phyloP scores from a whole-genome alignment of 2,888 invertebrate genomes.

The Apamea sordens region DNA sequence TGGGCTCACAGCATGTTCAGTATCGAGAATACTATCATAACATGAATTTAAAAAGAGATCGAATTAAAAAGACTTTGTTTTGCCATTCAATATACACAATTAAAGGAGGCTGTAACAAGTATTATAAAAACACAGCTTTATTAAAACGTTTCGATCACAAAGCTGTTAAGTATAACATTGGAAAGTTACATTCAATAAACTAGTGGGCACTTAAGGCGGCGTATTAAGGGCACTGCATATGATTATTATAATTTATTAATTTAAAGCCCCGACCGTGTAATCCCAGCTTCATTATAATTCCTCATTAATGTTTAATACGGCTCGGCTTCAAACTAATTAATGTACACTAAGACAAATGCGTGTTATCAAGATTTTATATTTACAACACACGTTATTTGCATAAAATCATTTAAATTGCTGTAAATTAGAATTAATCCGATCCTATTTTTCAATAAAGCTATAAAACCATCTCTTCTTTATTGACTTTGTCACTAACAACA shows the following conservation, averaged over 20 bases:
- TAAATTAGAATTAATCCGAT: constrained; percentile 51
- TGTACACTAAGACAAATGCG: constrained; percentile 81
- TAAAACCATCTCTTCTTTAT: constrained; percentile 33
- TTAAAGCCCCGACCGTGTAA: constrained; percentile 75
- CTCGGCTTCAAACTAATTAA: constrained; percentile 81
- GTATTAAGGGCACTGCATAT: constrained; percentile 69
- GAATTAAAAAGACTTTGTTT: background rate
- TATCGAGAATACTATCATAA: background rate
- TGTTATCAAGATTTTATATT: constrained; percentile 78
- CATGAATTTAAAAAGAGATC: background rate
- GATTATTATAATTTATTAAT: constrained; percentile 74
- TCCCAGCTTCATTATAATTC: constrained; percentile 80
- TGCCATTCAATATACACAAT: background rate
- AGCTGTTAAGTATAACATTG: constrained; percentile 52
- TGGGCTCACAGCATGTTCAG: background rate
- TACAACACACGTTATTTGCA: constrained; percentile 74
- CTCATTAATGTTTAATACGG: constrained; percentile 81
- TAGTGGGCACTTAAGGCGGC: constrained; percentile 49
- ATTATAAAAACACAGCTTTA: constrained; percentile 21
- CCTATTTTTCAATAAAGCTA: constrained; percentile 23
- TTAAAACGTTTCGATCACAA: constrained; percentile 49
- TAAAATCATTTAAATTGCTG: constrained; percentile 66
- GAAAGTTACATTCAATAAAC: constrained; percentile 61
- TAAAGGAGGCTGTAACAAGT: constrained; percentile 3
- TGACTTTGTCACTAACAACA: constrained; percentile 22